Evolutionary conservation across 2,797 vertebrate species (phyloP).

Genomic region (Phyllotis vaccarum): DNA sequence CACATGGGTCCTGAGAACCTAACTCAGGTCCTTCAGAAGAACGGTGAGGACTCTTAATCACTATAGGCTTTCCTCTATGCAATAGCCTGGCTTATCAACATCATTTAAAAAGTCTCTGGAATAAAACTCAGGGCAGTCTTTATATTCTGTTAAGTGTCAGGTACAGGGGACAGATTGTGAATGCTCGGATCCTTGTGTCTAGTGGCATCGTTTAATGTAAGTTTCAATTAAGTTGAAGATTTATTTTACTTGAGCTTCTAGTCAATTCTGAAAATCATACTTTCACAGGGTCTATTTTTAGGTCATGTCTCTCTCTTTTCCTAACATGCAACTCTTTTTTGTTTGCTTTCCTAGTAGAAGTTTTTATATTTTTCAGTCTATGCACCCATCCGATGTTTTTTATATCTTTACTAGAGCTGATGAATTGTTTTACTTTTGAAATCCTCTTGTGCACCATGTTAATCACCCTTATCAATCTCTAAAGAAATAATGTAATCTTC

Average conservation of each 20-base stretch:
- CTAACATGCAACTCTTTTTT: neutral
- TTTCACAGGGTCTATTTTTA: slow-evolving; percentile 7
- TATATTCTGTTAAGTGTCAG: neutral
- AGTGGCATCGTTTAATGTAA: neutral
- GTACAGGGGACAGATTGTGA: neutral
- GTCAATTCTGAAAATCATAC: neutral
- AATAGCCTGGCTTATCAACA: neutral
- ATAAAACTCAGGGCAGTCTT: neutral
- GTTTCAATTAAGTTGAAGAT: neutral
- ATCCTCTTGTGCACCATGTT: neutral
- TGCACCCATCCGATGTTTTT: neutral
- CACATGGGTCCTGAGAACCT: neutral
- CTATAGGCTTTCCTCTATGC: neutral
- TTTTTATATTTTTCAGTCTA: neutral
- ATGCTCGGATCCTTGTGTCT: neutral
- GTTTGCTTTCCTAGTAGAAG: neutral
- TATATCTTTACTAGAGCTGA: neutral
- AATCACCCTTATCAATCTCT: neutral
- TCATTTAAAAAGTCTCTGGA: neutral
- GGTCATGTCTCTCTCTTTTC: neutral
- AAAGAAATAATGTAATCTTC: neutral
- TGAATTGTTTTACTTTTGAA: neutral
- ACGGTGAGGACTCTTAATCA: neutral
- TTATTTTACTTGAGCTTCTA: neutral
- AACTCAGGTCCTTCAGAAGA: neutral